Conservation (phyloP, 30 jellyfish, hydroid and myxozoan species). For the Aurelia sp. region DNA sequence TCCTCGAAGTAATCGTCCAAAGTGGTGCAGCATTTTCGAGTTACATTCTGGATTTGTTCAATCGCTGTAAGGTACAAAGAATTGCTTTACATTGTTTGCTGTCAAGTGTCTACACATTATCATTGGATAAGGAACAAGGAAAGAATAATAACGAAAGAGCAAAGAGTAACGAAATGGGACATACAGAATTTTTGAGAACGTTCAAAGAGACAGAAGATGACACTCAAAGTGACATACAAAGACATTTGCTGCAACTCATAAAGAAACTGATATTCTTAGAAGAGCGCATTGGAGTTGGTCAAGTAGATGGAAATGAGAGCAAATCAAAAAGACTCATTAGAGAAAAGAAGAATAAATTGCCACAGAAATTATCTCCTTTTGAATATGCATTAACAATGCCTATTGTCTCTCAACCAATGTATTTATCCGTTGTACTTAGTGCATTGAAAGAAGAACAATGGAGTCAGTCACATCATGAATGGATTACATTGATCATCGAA, state of each 20-base stretch:
- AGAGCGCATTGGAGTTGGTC: conserved; percentile 72
- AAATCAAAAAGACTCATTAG: conserved; percentile 14
- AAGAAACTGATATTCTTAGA: conserved; percentile 76
- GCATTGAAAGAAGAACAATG: conserved; percentile 76
- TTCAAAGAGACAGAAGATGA: too few relatives aligned
- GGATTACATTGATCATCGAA: conserved; percentile 80
- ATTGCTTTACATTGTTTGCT: conserved; percentile 87
- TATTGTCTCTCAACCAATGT: conserved; percentile 88
- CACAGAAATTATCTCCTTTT: conserved; percentile 43
- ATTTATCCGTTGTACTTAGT: conserved; percentile 77
- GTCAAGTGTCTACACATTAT: conserved; percentile 81
- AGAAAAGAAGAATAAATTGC: conserved; percentile 39
- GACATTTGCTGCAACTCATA: conserved; percentile 52
- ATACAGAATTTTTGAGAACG: too few relatives aligned
- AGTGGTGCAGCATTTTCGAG: conserved; percentile 89
- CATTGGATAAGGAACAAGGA: conserved; percentile 23
- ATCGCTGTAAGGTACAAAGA: conserved; percentile 94
- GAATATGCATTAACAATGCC: conserved; percentile 67
- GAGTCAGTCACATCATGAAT: conserved; percentile 74
- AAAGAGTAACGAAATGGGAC: too few relatives aligned
- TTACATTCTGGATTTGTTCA: conserved; percentile 74
- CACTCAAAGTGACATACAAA: conserved; percentile 53
- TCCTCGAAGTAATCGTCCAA: conserved; percentile 82
- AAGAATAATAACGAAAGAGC: not conserved
- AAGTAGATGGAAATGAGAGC: conserved; percentile 38